Conservation (phyloP, 2,113 vertebrate genomes). For the Aegypius monachus region DNA sequence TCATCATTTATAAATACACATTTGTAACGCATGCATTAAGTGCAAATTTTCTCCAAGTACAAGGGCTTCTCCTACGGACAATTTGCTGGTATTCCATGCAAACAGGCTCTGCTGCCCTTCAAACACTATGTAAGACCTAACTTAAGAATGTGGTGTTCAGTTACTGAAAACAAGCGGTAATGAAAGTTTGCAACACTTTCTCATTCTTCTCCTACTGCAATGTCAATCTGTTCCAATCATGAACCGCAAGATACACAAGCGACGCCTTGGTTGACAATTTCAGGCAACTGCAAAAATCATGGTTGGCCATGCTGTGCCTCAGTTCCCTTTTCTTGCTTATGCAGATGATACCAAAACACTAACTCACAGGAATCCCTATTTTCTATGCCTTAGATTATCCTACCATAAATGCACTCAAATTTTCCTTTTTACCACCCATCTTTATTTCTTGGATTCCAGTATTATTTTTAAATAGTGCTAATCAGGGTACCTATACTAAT, state of each 20-base stretch:
- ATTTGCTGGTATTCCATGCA: background rate
- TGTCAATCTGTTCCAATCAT: background rate
- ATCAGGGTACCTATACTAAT: rapidly evolving
- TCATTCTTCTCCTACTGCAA: background rate
- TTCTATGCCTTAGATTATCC: background rate
- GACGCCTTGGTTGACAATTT: background rate
- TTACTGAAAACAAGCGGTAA: background rate
- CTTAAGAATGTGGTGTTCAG: background rate
- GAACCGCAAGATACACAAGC: background rate
- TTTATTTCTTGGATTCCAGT: background rate
- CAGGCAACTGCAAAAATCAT: background rate
- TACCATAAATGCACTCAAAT: background rate
- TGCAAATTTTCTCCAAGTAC: background rate
- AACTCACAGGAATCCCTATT: background rate
- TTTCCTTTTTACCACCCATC: background rate
- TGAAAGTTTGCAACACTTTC: background rate
- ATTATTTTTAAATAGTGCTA: background rate
- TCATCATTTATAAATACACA: background rate
- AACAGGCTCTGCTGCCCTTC: background rate
- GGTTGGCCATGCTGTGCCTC: too few species aligned
- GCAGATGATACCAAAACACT: background rate
- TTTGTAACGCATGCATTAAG: background rate
- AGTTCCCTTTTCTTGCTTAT: background rate
- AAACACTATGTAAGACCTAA: background rate
- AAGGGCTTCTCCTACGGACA: background rate